A percentile compares a stretch with the other conserved stretches of the same genome.
Conservation (phyloP, 2,797 vertebrate genomes). For the Tiaroga cobitis region DNA sequence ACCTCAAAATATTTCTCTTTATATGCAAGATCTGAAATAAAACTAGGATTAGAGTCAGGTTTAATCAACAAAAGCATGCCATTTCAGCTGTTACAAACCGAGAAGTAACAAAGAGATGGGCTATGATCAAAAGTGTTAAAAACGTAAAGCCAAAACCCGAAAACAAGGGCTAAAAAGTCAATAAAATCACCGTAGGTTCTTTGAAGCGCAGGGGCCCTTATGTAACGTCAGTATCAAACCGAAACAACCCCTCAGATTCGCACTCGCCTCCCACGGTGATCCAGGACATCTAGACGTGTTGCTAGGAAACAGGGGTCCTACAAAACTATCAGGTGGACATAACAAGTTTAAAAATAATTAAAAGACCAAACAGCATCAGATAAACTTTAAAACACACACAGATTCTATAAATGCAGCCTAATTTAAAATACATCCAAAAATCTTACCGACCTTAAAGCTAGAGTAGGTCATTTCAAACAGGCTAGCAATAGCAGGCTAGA, state of each 20-base stretch:
- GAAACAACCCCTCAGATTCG: background rate
- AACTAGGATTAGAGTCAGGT: background rate
- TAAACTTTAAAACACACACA: background rate
- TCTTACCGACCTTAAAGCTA: background rate
- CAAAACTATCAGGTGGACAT: constrained; percentile 16
- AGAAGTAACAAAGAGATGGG: background rate
- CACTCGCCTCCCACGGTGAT: constrained; percentile 21
- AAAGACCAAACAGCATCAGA: background rate
- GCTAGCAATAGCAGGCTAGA: no score
- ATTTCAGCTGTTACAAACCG: background rate
- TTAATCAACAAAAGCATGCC: background rate
- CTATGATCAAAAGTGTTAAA: background rate
- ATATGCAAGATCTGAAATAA: background rate
- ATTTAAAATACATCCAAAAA: background rate
- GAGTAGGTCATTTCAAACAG: no score
- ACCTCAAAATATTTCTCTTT: background rate
- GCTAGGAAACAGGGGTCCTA: constrained; percentile 38
- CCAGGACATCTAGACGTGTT: constrained; percentile 41
- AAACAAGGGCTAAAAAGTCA: background rate
- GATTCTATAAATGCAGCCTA: background rate
- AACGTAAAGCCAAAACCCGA: background rate
- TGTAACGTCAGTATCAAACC: constrained; percentile 15
- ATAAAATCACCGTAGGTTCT: constrained; percentile 1
- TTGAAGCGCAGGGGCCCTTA: background rate
- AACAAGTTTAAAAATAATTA: constrained; percentile 37